Evolutionary conservation across 2,113 vertebrate genomes (phyloP), one percentile per base, ranked within the genome.

Genomic region (Notarius lentiginosus): DNA sequence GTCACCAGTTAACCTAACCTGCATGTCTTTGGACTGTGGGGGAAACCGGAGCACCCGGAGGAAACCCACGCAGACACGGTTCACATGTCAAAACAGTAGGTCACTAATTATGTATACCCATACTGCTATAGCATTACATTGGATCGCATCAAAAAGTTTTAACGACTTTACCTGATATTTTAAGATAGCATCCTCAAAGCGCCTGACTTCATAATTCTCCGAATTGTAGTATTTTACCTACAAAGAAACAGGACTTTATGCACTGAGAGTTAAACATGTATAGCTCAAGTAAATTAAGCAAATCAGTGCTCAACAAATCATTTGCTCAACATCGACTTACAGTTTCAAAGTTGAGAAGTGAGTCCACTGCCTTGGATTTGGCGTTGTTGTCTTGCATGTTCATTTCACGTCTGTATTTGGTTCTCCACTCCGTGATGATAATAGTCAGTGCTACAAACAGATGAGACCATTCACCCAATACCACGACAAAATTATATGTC

Each of bases 201-300:
- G 94, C 18, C 92, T 93, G 77, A 97, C 96, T 89, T 98, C 97
- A 0, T 98, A 97, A 72, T 88, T 86, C 89, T 98, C 97, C 0
- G 96, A 96, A 0, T 95, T 97, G 91, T 97, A 97, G 88, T 98
- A 98, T 88, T 98, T 98, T 49, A 98, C 97, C 97, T 98, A 91
- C 20, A 47, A 90, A 85, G 51, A 60, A 55, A 72, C 30, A 68
- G 24, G 1, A n/a, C 49, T n/a, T 70, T 63, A 6, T 79, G 10
- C 55, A 24, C 5, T 47, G 0, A 30, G 12, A 10, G 18, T 66
- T 22, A 75, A 56, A 51, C 11, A 6, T 34, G 34, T 34, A 61
- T 10, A 17, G 20, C 20, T 79, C 14, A 24, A n/a, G 34, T 41
- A 80, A 30, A 34, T 56, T n/a, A n/a, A 1, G 34, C 55, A 73